A percentile compares a stretch with the other conserved stretches of the same genome.
These are phyloP conservation scores for Chauna torquata DNA, from an alignment of 2,113 vertebrate species.

Conservation along the genomic window DNA sequence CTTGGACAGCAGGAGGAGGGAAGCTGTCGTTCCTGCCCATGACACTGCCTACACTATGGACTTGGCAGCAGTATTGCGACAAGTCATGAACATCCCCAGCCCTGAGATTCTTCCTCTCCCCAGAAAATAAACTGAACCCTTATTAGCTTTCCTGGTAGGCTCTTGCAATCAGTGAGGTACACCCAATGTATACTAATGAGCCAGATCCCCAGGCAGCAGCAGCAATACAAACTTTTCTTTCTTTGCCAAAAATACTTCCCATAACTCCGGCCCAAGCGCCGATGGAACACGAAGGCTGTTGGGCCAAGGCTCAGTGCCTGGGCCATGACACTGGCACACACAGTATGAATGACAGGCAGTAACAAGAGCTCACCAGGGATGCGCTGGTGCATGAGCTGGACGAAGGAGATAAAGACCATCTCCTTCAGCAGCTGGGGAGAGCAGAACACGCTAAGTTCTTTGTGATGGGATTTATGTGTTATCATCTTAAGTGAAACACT, in stretches of 20 bases:
- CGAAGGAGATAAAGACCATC: background rate
- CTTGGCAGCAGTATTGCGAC: background rate
- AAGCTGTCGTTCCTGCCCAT: background rate
- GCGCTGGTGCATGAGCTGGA: background rate
- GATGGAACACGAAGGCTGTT: background rate
- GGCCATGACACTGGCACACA: background rate
- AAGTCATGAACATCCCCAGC: background rate
- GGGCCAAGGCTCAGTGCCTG: background rate
- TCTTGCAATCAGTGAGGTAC: background rate
- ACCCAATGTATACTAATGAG: background rate
- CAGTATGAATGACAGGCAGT: background rate
- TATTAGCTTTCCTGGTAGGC: background rate
- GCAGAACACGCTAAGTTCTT: background rate
- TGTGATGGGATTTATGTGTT: background rate
- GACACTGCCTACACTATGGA: background rate
- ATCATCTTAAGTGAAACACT: background rate
- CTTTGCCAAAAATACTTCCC: background rate
- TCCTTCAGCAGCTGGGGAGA: background rate
- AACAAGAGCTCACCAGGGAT: background rate
- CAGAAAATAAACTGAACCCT: background rate
- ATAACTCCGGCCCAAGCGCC: background rate
- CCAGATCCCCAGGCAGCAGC: accelerated
- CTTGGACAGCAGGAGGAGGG: background rate
- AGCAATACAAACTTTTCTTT: background rate
- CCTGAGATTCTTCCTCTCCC: background rate